These are phyloP conservation scores for Salvelinus fontinalis DNA, from an alignment of 2,113 vertebrate genomes.

Conservation along the genomic window DNA sequence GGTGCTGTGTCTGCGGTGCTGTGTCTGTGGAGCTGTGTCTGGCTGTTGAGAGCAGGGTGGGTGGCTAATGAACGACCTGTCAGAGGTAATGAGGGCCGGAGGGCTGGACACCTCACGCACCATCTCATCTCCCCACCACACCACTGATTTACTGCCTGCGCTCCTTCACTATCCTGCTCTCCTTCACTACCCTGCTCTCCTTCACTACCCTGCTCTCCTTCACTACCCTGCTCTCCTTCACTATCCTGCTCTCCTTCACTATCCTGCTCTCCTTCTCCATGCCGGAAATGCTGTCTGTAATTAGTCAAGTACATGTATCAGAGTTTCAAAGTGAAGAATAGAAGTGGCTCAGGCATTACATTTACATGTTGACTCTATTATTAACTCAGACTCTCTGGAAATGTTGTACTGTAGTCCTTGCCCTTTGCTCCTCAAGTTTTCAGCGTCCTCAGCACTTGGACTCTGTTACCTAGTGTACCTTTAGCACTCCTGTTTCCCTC, in stretches of 20 bases:
- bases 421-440: slow-evolving; percentile 25
- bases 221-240: neutral
- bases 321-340: neutral
- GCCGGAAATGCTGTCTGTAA: neutral
- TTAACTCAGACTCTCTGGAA: too few species aligned
- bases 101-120: slow-evolving; percentile 48
- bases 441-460: slow-evolving; percentile 35
- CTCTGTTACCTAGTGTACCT: neutral
- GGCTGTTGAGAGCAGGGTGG: slow-evolving; percentile 70
- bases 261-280: neutral
- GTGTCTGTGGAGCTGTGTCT: slow-evolving; percentile 53
- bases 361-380: neutral
- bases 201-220: too few species aligned
- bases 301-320: slow-evolving; percentile 6
- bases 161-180: neutral
- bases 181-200: too few species aligned
- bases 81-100: slow-evolving; percentile 69
- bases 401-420: neutral
- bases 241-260: neutral
- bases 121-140: slow-evolving; percentile 42
- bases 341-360: neutral
- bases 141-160: slow-evolving; percentile 58
- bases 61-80: slow-evolving; percentile 81
- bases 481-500: neutral
- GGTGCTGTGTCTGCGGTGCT: slow-evolving; percentile 60